Conservation (phyloP, 2,797 vertebrate species). For the Harpagifer antarcticus region DNA sequence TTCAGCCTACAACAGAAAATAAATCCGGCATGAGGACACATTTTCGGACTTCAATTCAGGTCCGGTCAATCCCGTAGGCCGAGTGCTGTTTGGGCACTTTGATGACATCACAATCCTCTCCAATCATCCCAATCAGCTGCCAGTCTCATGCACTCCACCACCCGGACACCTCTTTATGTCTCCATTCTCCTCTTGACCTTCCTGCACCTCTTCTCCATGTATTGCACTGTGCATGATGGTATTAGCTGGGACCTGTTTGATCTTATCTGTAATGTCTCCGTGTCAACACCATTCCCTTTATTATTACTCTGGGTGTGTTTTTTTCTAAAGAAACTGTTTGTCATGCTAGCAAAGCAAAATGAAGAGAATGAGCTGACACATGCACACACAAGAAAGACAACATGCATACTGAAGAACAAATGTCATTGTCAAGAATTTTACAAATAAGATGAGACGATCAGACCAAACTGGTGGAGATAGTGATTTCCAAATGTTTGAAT, state of each 20-base stretch:
- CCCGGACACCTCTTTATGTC: too few relatives aligned
- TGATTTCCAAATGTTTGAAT: neutral
- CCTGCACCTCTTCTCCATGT: too few relatives aligned
- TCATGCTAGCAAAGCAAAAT: conserved; percentile 14
- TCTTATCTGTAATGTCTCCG: too few relatives aligned
- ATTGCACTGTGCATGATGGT: too few relatives aligned
- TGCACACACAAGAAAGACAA: neutral
- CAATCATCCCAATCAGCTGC: too few relatives aligned
- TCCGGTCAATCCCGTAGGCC: too few relatives aligned
- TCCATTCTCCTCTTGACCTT: too few relatives aligned
- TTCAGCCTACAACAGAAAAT: neutral
- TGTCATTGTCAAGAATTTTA: neutral
- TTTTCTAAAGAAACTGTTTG: neutral
- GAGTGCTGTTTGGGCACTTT: too few relatives aligned
- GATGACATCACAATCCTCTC: too few relatives aligned
- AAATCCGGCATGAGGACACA: neutral
- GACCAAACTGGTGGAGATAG: neutral
- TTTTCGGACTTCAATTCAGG: too few relatives aligned
- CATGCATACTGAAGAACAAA: neutral
- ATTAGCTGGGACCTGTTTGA: too few relatives aligned
- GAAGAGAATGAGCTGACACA: neutral
- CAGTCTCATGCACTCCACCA: too few relatives aligned
- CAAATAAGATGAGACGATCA: neutral
- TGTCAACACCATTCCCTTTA: neutral
- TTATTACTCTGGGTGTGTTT: neutral